Evolutionary conservation across 2,113 vertebrate species (phyloP).

Genomic region (Lethenteron camtschaticum): DNA sequence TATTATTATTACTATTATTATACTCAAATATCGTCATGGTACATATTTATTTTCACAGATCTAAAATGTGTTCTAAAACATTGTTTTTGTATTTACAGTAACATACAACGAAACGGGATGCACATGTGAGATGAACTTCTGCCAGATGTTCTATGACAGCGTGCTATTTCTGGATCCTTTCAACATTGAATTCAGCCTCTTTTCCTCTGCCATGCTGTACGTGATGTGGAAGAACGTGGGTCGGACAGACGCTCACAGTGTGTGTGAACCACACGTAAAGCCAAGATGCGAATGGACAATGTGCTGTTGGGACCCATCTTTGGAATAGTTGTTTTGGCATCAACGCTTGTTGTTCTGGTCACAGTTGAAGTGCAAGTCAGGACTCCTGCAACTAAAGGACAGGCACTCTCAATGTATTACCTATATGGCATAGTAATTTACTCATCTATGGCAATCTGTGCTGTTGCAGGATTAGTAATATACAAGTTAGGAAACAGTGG

Average conservation of each 20-base stretch:
- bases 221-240: constrained; percentile 90
- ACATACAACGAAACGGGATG: constrained; percentile 17
- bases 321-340: constrained; percentile 36
- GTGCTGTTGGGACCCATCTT: constrained; percentile 30
- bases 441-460: constrained; percentile 38
- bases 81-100: constrained; percentile 1
- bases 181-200: constrained; percentile 81
- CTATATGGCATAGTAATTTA: constrained; percentile 43
- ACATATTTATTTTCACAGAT: too few species aligned
- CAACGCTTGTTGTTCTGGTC: constrained; percentile 52
- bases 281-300: constrained; percentile 25
- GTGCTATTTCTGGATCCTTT: constrained; percentile 71
- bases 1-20: too few species aligned
- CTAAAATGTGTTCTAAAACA: not conserved
- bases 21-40: too few species aligned
- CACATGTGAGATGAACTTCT: constrained; percentile 32
- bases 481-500: constrained; percentile 50
- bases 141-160: constrained; percentile 44
- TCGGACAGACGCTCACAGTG: constrained; percentile 31
- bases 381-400: constrained; percentile 10
- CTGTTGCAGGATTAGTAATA: constrained; percentile 32
- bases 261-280: constrained; percentile 10
- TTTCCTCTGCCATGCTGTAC: constrained; percentile 62
- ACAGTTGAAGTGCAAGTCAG: constrained; percentile 49
- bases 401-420: constrained; percentile 46